Percentiles rank a stretch among this genome's conserved stretches.
phyloP scores from a whole-genome alignment of 2,888 invertebrate species.

The Cabera pusaria region DNA sequence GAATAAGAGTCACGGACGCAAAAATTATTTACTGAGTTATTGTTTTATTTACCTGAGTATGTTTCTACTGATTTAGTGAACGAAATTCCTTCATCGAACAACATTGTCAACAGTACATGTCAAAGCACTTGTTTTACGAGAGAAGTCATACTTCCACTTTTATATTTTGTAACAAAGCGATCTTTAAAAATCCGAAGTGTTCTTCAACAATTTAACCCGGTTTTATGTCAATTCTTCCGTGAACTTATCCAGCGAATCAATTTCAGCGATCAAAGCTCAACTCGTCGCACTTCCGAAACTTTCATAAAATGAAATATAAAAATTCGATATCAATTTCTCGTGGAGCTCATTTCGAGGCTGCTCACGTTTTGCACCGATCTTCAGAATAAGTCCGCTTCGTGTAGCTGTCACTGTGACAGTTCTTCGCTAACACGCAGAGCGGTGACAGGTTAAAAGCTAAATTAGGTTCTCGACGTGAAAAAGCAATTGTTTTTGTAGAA shows the following conservation, averaged over 20 bases:
- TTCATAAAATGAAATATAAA: slow-evolving; percentile 23
- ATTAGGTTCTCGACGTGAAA: background rate
- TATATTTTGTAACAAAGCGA: too few relatives aligned
- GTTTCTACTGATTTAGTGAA: too few relatives aligned
- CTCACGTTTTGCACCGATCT: slow-evolving; percentile 26
- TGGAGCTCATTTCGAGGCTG: slow-evolving; percentile 15
- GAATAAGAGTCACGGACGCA: too few relatives aligned
- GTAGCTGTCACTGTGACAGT: slow-evolving; percentile 13
- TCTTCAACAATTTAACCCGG: too few relatives aligned
- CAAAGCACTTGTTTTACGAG: too few relatives aligned
- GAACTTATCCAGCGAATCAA: slow-evolving; percentile 16
- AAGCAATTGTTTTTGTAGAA: background rate
- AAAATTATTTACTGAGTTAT: too few relatives aligned
- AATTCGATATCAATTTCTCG: slow-evolving; percentile 25
- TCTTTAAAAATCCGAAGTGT: too few relatives aligned
- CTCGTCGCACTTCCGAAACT: slow-evolving; percentile 9
- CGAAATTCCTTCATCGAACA: too few relatives aligned
- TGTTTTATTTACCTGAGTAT: too few relatives aligned
- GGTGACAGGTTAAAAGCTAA: slow-evolving; percentile 2
- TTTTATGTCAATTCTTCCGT: slow-evolving; percentile 1
- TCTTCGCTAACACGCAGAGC: background rate
- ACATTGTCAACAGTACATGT: too few relatives aligned
- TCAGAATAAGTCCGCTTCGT: slow-evolving; percentile 14
- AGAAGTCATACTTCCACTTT: too few relatives aligned
- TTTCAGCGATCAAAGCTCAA: slow-evolving; percentile 9